Evolutionary conservation across 1,140 invertebrate genomes (phyloP).

Genomic region (Holcopasites calliopsidis): DNA sequence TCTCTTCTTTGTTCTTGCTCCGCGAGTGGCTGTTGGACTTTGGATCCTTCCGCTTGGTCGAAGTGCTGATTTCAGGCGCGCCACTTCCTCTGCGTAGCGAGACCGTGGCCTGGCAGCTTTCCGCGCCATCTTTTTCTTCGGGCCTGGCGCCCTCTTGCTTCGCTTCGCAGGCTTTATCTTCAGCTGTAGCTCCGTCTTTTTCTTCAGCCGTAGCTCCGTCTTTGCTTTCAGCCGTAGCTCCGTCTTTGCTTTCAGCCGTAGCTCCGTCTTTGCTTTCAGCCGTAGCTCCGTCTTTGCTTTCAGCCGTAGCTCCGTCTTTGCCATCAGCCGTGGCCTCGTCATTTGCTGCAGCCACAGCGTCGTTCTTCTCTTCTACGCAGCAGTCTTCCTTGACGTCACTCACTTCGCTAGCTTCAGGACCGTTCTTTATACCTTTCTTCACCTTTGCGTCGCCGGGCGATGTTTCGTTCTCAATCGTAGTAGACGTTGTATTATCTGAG

Average conservation of each 20-base stretch:
- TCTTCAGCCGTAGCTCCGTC: too few species aligned
- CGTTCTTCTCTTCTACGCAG: background rate
- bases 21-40: constrained; percentile 40
- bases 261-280: too few species aligned
- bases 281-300: too few species aligned
- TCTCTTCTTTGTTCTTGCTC: constrained; percentile 65
- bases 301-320: too few species aligned
- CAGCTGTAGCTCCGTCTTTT: too few species aligned
- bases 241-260: too few species aligned
- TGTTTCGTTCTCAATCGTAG: constrained; percentile 1
- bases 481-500: background rate
- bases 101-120: background rate
- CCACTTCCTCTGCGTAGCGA: background rate
- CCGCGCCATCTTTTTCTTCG: background rate
- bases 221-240: background rate
- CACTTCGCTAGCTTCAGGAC: background rate
- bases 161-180: background rate
- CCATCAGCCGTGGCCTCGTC: too few species aligned
- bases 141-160: background rate
- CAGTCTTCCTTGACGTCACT: background rate
- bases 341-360: too few species aligned
- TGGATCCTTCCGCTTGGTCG: background rate
- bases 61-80: background rate
- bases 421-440: constrained; percentile 5
- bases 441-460: background rate